Conservation (phyloP, 2,113 vertebrate species). For the Daboia siamensis region DNA sequence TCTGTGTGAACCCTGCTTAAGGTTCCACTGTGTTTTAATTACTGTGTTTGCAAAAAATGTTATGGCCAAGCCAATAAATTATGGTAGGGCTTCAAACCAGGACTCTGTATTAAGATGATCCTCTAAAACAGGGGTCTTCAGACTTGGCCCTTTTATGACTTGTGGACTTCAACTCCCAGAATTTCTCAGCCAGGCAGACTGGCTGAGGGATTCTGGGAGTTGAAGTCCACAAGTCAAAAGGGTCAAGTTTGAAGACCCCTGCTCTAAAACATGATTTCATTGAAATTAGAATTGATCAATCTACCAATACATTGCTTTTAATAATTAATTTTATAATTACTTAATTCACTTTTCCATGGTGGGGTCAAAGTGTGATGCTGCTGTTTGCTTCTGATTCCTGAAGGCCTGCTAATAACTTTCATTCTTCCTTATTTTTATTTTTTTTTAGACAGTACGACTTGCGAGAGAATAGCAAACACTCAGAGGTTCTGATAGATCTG, state of each 20-base stretch:
- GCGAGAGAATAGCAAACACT: slow-evolving; percentile 93
- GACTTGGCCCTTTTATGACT: too few relatives aligned
- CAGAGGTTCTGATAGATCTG: slow-evolving; percentile 93
- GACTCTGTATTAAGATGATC: background rate
- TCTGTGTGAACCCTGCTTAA: too few relatives aligned
- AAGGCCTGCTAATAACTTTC: fast-evolving
- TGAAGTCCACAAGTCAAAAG: too few relatives aligned
- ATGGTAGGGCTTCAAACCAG: background rate
- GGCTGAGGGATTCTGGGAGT: background rate
- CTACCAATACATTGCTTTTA: background rate
- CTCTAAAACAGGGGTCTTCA: too few relatives aligned
- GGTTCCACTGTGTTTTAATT: background rate
- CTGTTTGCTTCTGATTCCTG: fast-evolving
- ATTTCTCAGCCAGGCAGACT: too few relatives aligned
- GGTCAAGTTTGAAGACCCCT: too few relatives aligned
- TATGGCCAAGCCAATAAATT: too few relatives aligned
- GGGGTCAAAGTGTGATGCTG: background rate
- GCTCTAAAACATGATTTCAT: background rate
- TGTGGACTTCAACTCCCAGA: too few relatives aligned
- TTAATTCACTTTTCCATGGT: background rate
- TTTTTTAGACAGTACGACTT: slow-evolving; percentile 90
- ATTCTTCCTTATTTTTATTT: background rate
- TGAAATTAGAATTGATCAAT: background rate
- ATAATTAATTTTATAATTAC: background rate
- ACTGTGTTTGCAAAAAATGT: background rate